Conservation (phyloP, 2,797 vertebrate species). For the Danio jaintianensis region DNA sequence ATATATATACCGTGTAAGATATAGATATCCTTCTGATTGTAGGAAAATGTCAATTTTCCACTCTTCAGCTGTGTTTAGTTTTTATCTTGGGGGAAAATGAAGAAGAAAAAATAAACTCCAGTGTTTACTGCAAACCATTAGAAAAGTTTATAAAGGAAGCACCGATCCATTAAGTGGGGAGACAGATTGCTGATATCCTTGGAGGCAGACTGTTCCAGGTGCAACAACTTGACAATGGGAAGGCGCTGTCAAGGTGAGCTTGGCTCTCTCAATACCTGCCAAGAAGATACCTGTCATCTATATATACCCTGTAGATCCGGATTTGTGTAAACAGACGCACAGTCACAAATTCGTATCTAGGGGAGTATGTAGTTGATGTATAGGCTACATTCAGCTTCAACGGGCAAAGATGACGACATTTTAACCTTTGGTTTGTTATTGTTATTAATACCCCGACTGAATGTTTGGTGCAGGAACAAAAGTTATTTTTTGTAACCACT, state of each 20-base stretch:
- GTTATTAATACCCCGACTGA: neutral
- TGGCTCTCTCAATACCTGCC: conserved; percentile 63
- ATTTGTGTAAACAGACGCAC: conserved; percentile 96
- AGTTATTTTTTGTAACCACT: neutral
- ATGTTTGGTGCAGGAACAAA: conserved; percentile 9
- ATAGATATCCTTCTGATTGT: neutral
- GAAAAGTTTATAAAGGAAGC: conserved; percentile 56
- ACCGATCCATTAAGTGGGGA: conserved; percentile 44
- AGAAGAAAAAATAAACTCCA: neutral
- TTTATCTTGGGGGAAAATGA: neutral
- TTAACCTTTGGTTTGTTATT: neutral
- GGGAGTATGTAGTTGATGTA: conserved; percentile 99
- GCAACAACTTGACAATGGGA: conserved; percentile 68
- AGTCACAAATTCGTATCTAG: conserved; percentile 99
- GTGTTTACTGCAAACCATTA: conserved; percentile 21
- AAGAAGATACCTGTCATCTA: conserved; percentile 95
- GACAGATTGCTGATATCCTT: conserved; percentile 73
- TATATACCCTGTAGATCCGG: conserved; percentile 99
- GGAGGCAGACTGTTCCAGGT: conserved; percentile 69
- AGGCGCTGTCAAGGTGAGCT: conserved; percentile 55
- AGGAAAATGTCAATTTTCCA: neutral
- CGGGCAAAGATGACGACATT: conserved; percentile 61
- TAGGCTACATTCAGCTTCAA: conserved; percentile 87
- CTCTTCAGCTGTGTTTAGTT: neutral
- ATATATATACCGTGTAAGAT: too few relatives aligned